Percentiles rank a stretch among this genome's conserved stretches.
Evolutionary conservation across 2,888 invertebrate species (phyloP).

Genomic region (Leptopilina myrica): DNA sequence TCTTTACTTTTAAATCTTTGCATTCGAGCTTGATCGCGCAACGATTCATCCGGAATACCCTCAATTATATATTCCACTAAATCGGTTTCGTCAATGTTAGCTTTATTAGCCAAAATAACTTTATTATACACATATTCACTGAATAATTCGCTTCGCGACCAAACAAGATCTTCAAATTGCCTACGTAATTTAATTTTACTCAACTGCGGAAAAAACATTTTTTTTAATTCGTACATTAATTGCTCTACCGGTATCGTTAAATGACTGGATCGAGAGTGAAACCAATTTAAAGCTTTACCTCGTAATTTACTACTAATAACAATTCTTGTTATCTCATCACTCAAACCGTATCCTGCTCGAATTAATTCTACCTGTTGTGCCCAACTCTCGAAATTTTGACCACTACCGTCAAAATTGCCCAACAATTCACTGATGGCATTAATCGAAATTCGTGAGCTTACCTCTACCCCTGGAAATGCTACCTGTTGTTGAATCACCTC

Average conservation of each 20-base stretch:
- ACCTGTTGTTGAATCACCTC: too few species aligned
- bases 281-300: constrained; percentile 30
- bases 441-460: constrained; percentile 21
- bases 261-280: constrained; percentile 41
- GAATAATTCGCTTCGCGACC: too few species aligned
- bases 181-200: constrained; percentile 44
- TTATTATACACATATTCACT: constrained; percentile 11
- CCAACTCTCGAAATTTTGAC: constrained; percentile 43
- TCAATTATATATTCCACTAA: too few species aligned
- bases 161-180: constrained; percentile 36
- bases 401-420: constrained; percentile 33
- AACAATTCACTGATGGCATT: constrained; percentile 38
- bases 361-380: constrained; percentile 41
- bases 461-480: background rate
- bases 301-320: constrained; percentile 44
- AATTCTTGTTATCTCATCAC: constrained; percentile 35
- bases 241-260: constrained; percentile 19
- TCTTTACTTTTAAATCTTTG: background rate
- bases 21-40: background rate
- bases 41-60: background rate
- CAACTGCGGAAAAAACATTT: background rate
- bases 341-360: constrained; percentile 35
- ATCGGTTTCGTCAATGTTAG: constrained; percentile 35
- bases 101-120: constrained; percentile 46
- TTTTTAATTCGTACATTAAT: background rate